phyloP scores from a whole-genome alignment of 2,888 invertebrate species.

The Clusia tigrina region DNA sequence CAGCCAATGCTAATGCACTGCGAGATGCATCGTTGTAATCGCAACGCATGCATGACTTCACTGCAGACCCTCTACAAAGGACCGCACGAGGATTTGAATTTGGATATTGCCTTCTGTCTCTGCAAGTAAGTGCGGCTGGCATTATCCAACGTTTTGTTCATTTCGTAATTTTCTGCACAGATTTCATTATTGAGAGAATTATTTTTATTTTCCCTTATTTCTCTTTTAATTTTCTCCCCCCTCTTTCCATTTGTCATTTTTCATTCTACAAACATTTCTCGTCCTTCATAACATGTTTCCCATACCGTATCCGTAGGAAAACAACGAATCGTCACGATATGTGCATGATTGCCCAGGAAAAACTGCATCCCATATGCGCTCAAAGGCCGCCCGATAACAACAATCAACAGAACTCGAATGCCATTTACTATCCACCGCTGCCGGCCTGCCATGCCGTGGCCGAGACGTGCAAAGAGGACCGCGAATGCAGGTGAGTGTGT shows the following conservation, averaged over 20 bases:
- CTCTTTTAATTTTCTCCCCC: neutral
- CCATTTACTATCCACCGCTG: slow-evolving; percentile 69
- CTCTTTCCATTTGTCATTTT: slow-evolving; percentile 7
- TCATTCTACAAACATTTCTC: slow-evolving; percentile 16
- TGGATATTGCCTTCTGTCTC: slow-evolving; percentile 90
- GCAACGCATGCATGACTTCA: slow-evolving; percentile 88
- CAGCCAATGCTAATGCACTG: slow-evolving; percentile 88
- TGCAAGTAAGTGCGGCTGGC: slow-evolving; percentile 79
- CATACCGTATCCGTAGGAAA: slow-evolving; percentile 74
- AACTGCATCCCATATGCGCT: slow-evolving; percentile 88
- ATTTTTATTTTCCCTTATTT: neutral
- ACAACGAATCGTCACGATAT: slow-evolving; percentile 85
- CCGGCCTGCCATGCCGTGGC: slow-evolving; percentile 89
- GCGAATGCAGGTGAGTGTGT: slow-evolving; percentile 80
- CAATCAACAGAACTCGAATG: slow-evolving; percentile 65
- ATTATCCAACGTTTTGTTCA: neutral
- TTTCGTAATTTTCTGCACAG: neutral
- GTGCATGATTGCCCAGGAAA: slow-evolving; percentile 89
- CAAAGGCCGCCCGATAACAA: slow-evolving; percentile 75
- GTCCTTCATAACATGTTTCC: slow-evolving; percentile 34
- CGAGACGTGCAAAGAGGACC: slow-evolving; percentile 81
- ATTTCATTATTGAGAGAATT: neutral
- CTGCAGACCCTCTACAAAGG: slow-evolving; percentile 86
- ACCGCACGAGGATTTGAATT: slow-evolving; percentile 80
- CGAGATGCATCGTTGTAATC: slow-evolving; percentile 78